Conservation (phyloP, 30 jellyfish, hydroid and myxozoan genomes). For the Hydractinia echinata region DNA sequence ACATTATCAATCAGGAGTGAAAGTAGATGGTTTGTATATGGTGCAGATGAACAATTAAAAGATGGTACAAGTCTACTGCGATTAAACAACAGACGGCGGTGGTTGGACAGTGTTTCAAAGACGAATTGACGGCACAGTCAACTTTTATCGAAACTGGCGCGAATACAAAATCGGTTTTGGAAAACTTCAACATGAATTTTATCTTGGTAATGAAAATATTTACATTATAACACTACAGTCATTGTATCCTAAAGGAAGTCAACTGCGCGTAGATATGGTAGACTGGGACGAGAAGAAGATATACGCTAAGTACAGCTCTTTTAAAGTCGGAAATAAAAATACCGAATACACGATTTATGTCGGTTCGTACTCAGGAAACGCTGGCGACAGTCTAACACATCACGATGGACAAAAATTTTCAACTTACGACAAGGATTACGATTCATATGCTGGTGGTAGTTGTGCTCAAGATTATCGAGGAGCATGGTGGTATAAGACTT, state of each 20-base stretch:
- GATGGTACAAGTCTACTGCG: constrained; percentile 16
- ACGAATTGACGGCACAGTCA: not conserved
- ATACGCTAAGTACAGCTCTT: not conserved
- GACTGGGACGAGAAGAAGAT: not conserved
- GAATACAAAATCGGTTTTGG: constrained; percentile 1
- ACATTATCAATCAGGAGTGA: constrained; percentile 1
- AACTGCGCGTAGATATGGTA: not conserved
- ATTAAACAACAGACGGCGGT: constrained; percentile 9
- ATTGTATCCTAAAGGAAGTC: constrained; percentile 1
- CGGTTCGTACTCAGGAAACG: not conserved
- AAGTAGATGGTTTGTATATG: not conserved
- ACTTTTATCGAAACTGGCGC: constrained; percentile 3
- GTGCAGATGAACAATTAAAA: not conserved
- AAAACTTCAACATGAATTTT: not conserved
- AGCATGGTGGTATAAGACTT: not conserved
- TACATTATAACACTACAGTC: not conserved
- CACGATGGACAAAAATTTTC: not conserved
- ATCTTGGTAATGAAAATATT: not conserved
- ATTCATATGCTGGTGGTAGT: not conserved
- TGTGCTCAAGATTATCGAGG: not conserved
- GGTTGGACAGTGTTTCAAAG: constrained; percentile 15
- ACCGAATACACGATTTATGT: not conserved
- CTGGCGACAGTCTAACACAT: not conserved
- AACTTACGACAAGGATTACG: not conserved
- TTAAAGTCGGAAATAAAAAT: not conserved